phyloP scores from a whole-genome alignment of 2,797 vertebrate species.

The Sebastes cheni region DNA sequence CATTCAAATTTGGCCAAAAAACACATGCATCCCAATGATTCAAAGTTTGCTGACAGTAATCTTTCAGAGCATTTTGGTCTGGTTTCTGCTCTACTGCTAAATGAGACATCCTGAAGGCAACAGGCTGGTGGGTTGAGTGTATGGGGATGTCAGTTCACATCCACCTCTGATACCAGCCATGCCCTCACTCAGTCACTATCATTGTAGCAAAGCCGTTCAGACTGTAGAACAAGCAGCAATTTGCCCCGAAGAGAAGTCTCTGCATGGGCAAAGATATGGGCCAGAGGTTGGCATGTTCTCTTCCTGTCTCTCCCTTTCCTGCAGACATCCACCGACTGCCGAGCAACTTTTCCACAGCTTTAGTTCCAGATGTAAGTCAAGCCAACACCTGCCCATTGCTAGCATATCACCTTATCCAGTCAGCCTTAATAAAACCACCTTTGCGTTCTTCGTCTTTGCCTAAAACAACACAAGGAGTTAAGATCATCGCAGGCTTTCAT shows the following conservation, averaged over 20 bases:
- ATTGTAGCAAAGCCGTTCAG: constrained; percentile 45
- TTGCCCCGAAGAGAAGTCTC: constrained; percentile 55
- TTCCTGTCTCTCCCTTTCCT: constrained; percentile 39
- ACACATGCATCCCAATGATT: not conserved
- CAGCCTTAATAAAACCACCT: constrained; percentile 48
- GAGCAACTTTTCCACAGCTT: constrained; percentile 44
- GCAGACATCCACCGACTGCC: constrained; percentile 34
- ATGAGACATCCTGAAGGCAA: constrained; percentile 67
- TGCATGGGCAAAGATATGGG: constrained; percentile 52
- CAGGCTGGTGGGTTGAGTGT: constrained; percentile 61
- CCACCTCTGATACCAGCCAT: constrained; percentile 51
- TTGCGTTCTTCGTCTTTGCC: not conserved
- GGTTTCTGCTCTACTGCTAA: constrained; percentile 70
- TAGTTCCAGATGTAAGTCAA: constrained; percentile 53
- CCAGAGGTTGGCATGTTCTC: constrained; percentile 49
- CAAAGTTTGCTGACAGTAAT: constrained; percentile 44
- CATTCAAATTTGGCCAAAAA: not conserved
- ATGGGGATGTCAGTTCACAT: constrained; percentile 66
- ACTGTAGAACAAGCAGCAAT: constrained; percentile 52
- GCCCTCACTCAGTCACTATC: constrained; percentile 62
- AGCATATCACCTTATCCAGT: constrained; percentile 45
- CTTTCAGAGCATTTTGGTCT: constrained; percentile 45
- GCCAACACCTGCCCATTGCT: constrained; percentile 58
- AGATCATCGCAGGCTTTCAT: not conserved
- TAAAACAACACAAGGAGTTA: not conserved